Conservation (phyloP, 2,797 vertebrate species). For the Squalus acanthias region DNA sequence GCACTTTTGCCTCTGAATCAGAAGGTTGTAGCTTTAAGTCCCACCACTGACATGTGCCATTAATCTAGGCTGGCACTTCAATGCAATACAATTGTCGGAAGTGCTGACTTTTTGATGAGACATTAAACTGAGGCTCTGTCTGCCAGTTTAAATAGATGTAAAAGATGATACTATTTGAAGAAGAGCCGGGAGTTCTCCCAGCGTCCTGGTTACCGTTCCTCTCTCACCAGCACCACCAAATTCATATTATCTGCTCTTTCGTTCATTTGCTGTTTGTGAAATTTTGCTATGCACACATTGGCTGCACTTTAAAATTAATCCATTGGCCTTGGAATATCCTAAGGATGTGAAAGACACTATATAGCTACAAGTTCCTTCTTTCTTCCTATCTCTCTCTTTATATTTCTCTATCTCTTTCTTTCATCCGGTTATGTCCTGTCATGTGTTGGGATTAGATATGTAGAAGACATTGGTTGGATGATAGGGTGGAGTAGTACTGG, state of each 20-base stretch:
- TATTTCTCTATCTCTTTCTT: not conserved
- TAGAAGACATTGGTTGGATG: not conserved
- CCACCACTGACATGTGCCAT: not conserved
- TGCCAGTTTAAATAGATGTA: not conserved
- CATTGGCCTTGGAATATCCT: not conserved
- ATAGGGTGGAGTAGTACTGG: not conserved
- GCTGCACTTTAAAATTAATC: not conserved
- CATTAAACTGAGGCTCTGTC: not conserved
- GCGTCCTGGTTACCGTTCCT: not conserved
- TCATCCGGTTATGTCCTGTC: not conserved
- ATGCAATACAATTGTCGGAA: not conserved
- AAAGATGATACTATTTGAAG: not conserved
- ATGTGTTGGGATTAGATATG: not conserved
- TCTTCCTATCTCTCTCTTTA: not conserved
- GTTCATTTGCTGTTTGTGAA: not conserved
- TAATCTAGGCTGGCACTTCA: not conserved
- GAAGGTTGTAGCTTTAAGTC: constrained; percentile 16
- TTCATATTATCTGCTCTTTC: not conserved
- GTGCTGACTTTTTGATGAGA: not conserved
- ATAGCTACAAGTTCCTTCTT: not conserved
- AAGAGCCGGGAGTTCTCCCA: not conserved
- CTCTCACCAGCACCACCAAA: not conserved
- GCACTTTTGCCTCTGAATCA: constrained; percentile 9
- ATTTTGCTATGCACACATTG: not conserved
- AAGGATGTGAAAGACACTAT: not conserved